A percentile compares a stretch with the other conserved stretches of the same genome.
Evolutionary conservation across 2,888 invertebrate genomes (phyloP).

Genomic region (Drosophila mettleri): DNA sequence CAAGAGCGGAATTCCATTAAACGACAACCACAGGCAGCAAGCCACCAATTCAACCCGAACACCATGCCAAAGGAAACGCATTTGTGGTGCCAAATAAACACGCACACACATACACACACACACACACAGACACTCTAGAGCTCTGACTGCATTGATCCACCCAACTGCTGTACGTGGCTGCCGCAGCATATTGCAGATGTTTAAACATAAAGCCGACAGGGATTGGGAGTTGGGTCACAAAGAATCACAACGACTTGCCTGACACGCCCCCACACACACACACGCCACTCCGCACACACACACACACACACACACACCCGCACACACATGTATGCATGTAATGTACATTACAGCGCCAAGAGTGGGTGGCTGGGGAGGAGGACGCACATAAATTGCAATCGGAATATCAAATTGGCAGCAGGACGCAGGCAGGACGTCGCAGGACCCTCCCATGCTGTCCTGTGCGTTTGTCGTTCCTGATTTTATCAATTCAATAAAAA

Average conservation of each 20-base stretch:
- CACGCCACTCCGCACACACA: conserved; percentile 2
- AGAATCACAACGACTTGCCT: conserved; percentile 63
- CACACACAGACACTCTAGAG: conserved; percentile 18
- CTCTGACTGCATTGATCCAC: conserved; percentile 55
- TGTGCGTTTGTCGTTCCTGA: conserved; percentile 59
- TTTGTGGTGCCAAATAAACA: conserved; percentile 80
- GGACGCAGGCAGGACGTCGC: conserved; percentile 32
- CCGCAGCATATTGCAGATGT: conserved; percentile 77
- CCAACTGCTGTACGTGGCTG: conserved; percentile 33
- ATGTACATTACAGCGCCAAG: conserved; percentile 28
- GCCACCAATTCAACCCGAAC: conserved; percentile 65
- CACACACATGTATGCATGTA: conserved; percentile 26
- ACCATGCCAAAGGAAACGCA: conserved; percentile 72
- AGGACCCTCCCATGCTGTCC: conserved; percentile 43
- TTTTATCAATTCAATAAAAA: conserved; percentile 85
- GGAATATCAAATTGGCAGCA: conserved; percentile 77
- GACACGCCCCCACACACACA: conserved; percentile 31
- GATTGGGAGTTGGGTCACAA: conserved; percentile 33
- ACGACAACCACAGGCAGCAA: conserved; percentile 79
- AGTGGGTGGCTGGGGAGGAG: conserved; percentile 5
- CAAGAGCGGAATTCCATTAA: conserved; percentile 81
- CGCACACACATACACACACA: conserved; percentile 32
- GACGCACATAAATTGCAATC: conserved; percentile 76
- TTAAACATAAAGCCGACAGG: conserved; percentile 56
- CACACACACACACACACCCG: conserved; percentile 7